Percentiles rank a stretch among this genome's conserved stretches.
phyloP scores from a whole-genome alignment of 64 coral and sea anemone genomes.

The Pocillopora verrucosa region DNA sequence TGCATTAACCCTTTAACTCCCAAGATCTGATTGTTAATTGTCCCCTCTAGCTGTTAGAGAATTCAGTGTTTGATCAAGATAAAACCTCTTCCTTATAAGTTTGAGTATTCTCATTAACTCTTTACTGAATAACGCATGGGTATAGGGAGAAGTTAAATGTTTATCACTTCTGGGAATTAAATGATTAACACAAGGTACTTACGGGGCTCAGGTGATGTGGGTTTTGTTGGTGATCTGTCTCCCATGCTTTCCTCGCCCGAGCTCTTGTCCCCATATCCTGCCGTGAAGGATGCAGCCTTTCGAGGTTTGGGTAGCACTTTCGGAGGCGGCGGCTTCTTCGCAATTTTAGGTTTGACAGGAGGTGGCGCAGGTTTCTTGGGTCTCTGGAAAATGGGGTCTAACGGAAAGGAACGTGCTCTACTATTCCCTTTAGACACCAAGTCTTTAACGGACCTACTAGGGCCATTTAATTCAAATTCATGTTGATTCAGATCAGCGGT shows the following conservation, averaged over 20 bases:
- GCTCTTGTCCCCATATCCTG: not conserved
- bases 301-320: constrained; percentile 55
- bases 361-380: constrained; percentile 69
- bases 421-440: constrained; percentile 2
- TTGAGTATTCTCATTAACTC: too few species aligned
- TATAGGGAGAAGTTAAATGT: too few species aligned
- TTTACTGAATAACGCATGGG: too few species aligned
- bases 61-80: too few species aligned
- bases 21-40: too few species aligned
- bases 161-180: too few species aligned
- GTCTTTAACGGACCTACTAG: not conserved
- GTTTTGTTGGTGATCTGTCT: constrained; percentile 14
- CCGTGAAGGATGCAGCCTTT: constrained; percentile 5
- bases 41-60: too few species aligned
- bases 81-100: too few species aligned
- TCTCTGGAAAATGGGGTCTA: constrained; percentile 24
- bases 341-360: constrained; percentile 68
- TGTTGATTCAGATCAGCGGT: not conserved
- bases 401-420: constrained; percentile 1
- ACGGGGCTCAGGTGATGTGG: constrained; percentile 13
- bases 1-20: too few species aligned
- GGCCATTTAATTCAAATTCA: not conserved
- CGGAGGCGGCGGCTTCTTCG: constrained; percentile 53
- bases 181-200: not conserved
- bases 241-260: not conserved